These are phyloP conservation scores for Paraescarpia echinospica DNA, from an alignment of 1,140 invertebrate genomes.

Conservation along the genomic window DNA sequence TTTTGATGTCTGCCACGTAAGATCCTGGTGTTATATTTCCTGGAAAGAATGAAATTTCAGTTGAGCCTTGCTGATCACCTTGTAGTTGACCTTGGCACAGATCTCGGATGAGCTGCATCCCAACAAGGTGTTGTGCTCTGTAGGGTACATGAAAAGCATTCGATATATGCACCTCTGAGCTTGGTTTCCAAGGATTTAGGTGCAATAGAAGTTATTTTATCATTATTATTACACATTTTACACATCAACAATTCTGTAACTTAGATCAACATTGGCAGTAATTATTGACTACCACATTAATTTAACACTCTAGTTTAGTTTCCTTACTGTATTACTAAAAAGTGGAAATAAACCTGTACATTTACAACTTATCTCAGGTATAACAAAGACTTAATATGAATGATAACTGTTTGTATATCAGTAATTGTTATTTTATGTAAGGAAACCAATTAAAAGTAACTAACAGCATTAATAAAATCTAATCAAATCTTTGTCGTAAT, in stretches of 20 bases:
- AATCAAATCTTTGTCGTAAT: no score
- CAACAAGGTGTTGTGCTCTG: conserved; percentile 81
- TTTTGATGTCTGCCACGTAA: conserved; percentile 73
- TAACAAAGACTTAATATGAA: no score
- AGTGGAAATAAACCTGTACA: neutral
- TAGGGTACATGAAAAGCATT: conserved; percentile 28
- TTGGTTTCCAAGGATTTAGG: no score
- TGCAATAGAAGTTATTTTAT: no score
- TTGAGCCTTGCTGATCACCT: conserved; percentile 73
- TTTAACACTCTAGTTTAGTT: neutral
- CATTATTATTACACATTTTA: no score
- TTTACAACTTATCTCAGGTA: neutral
- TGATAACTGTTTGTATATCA: no score
- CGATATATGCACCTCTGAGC: no score
- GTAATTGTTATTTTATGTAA: no score
- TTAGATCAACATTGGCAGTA: neutral
- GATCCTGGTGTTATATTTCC: conserved; percentile 63
- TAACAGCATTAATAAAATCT: no score
- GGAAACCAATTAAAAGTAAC: no score
- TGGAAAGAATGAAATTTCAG: conserved; percentile 74
- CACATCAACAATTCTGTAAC: neutral
- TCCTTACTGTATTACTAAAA: neutral
- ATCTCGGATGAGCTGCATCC: conserved; percentile 72
- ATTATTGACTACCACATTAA: neutral
- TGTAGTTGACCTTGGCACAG: conserved; percentile 71